These are phyloP conservation scores for Ctenopoma multispine DNA, from an alignment of 2,797 vertebrate genomes.

Conservation along the genomic window DNA sequence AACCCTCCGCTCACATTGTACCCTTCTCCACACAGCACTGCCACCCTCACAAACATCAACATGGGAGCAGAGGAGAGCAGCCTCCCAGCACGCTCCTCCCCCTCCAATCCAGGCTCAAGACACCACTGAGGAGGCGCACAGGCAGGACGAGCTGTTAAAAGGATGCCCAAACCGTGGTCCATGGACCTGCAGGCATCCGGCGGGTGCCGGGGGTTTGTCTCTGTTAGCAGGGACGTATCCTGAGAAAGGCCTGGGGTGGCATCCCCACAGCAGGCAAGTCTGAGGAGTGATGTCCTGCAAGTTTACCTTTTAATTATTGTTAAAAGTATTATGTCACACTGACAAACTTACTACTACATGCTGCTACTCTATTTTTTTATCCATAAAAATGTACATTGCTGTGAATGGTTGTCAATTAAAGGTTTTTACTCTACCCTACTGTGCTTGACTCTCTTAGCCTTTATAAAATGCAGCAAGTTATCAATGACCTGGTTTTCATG, in stretches of 20 bases:
- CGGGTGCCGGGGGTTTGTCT: neutral
- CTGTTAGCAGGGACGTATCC: slow-evolving; percentile 17
- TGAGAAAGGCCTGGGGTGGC: neutral
- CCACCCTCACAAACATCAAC: slow-evolving; percentile 74
- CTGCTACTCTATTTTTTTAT: too few species aligned
- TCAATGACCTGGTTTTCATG: too few species aligned
- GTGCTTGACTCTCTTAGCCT: too few species aligned
- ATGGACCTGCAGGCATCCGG: slow-evolving; percentile 30
- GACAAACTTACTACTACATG: too few species aligned
- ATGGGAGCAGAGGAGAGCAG: slow-evolving; percentile 58
- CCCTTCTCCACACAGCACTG: slow-evolving; percentile 47
- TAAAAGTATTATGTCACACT: too few species aligned
- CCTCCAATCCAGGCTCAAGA: slow-evolving; percentile 48
- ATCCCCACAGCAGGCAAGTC: too few species aligned
- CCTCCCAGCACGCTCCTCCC: slow-evolving; percentile 73
- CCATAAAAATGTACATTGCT: too few species aligned
- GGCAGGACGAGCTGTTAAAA: slow-evolving; percentile 18
- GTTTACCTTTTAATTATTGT: too few species aligned
- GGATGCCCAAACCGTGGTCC: slow-evolving; percentile 55
- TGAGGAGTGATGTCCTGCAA: too few species aligned
- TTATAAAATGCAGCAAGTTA: too few species aligned
- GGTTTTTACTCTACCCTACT: too few species aligned
- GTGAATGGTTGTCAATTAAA: too few species aligned
- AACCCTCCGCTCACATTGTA: slow-evolving; percentile 47
- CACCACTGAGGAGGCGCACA: slow-evolving; percentile 40